These are phyloP conservation scores for Tachina lurida DNA, from an alignment of 2,888 invertebrate genomes.

Conservation along the genomic window DNA sequence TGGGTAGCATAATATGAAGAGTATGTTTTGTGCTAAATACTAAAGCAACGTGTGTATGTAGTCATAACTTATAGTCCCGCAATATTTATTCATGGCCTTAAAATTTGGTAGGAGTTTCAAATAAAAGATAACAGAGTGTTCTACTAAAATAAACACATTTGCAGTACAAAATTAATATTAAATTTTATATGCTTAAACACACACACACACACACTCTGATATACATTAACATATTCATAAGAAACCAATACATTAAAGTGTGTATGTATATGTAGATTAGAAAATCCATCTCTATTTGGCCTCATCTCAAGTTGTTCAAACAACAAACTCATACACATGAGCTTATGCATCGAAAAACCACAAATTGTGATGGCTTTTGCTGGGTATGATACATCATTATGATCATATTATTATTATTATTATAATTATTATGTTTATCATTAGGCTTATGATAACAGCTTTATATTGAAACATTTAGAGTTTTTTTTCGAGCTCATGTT, in stretches of 20 bases:
- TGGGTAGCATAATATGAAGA: not conserved
- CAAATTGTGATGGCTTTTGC: not conserved
- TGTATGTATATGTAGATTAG: too few species aligned
- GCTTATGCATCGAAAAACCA: not conserved
- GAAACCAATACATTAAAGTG: too few species aligned
- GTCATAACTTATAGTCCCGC: not conserved
- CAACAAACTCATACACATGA: not conserved
- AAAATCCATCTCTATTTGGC: too few species aligned
- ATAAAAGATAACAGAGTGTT: not conserved
- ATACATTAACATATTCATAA: too few species aligned
- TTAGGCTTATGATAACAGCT: not conserved
- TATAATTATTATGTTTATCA: not conserved
- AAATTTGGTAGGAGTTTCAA: not conserved
- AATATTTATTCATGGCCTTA: not conserved
- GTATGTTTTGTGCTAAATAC: not conserved
- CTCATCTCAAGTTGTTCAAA: not conserved
- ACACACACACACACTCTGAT: too few species aligned
- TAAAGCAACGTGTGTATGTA: not conserved
- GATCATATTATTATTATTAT: not conserved
- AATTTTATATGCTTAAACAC: too few species aligned
- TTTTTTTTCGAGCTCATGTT: not conserved
- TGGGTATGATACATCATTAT: not conserved
- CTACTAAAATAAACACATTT: not conserved
- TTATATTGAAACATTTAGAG: not conserved
- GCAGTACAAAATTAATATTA: too few species aligned